phyloP scores from a whole-genome alignment of 2,113 vertebrate genomes.

The Trogon melanurus region DNA sequence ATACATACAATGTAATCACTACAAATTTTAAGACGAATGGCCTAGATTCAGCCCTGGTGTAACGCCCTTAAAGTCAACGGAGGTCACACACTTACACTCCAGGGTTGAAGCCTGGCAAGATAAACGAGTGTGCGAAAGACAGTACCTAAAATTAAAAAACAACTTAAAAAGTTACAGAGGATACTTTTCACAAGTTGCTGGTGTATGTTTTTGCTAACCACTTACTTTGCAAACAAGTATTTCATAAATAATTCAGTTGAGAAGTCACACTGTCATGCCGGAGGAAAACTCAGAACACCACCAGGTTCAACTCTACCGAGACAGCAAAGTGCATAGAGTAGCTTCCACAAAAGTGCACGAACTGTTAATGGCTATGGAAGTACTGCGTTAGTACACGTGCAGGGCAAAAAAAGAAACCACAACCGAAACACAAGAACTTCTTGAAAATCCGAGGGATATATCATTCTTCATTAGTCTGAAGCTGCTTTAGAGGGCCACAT shows the following conservation, averaged over 20 bases:
- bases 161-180: not conserved
- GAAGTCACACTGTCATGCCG: conserved; percentile 49
- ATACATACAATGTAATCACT: not conserved
- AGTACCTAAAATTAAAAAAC: not conserved
- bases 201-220: not conserved
- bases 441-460: conserved; percentile 6
- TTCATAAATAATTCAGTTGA: conserved; percentile 60
- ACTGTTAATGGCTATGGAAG: conserved; percentile 28
- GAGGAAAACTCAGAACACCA: conserved; percentile 35
- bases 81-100: not conserved
- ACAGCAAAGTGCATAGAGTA: conserved; percentile 69
- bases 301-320: conserved; percentile 48
- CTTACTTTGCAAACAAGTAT: conserved; percentile 64
- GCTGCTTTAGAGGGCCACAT: conserved; percentile 27
- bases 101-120: not conserved
- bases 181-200: not conserved
- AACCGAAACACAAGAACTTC: not conserved
- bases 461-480: not conserved
- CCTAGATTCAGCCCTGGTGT: not conserved
- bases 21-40: not conserved
- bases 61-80: not conserved
- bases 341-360: conserved; percentile 70
- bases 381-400: not conserved
- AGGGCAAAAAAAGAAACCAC: not conserved
- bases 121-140: not conserved